These are phyloP conservation scores for Sarcophaga carnaria DNA, from an alignment of 2,888 invertebrate species.

Conservation along the genomic window DNA sequence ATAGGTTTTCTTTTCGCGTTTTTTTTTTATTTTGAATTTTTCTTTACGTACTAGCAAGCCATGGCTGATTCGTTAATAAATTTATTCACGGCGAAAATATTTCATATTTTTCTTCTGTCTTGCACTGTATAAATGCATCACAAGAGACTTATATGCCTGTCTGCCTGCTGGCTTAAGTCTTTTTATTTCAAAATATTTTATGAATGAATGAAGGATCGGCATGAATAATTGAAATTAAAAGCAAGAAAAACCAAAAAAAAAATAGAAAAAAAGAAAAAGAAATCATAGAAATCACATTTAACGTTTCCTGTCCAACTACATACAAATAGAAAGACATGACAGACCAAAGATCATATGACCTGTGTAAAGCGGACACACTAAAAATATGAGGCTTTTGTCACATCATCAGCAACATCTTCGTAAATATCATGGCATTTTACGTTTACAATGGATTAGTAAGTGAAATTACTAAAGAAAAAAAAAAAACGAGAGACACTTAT, in stretches of 20 bases:
- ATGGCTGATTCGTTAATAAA: neutral
- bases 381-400: neutral
- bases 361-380: too few relatives aligned
- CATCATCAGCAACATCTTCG: constrained; percentile 3
- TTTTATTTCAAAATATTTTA: constrained; percentile 1
- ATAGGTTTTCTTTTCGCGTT: neutral
- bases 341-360: constrained; percentile 33
- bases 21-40: too few relatives aligned
- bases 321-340: neutral
- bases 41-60: too few relatives aligned
- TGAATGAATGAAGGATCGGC: constrained; percentile 41
- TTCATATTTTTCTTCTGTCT: neutral
- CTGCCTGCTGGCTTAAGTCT: neutral
- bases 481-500: neutral
- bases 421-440: neutral
- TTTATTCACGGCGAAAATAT: neutral
- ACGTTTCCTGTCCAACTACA: constrained; percentile 54
- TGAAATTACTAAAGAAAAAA: neutral
- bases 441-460: neutral
- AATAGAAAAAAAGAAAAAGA: neutral
- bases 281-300: constrained; percentile 50
- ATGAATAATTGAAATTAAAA: constrained; percentile 21
- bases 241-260: neutral
- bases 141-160: neutral
- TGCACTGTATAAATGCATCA: constrained; percentile 21